Percentiles rank a stretch among this genome's conserved stretches.
Evolutionary conservation across 1,140 invertebrate genomes (phyloP).

Genomic region (Bombus terrestris): DNA sequence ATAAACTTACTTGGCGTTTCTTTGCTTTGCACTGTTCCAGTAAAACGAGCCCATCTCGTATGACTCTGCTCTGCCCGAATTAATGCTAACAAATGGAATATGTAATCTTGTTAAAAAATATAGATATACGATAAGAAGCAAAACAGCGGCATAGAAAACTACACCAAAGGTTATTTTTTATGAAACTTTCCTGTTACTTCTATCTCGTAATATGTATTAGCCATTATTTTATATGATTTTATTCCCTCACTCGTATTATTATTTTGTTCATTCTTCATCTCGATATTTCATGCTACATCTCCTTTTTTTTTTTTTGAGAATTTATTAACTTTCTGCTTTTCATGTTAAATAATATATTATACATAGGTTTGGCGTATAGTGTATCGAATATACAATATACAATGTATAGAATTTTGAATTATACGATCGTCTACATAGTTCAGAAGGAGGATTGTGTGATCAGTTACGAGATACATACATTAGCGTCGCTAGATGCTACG

Average conservation of each 20-base stretch:
- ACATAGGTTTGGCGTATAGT: not conserved
- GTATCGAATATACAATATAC: not conserved
- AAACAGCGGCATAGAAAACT: not conserved
- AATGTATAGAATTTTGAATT: conserved; percentile 8
- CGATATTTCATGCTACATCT: too few relatives aligned
- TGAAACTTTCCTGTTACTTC: not conserved
- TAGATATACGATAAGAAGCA: not conserved
- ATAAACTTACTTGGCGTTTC: not conserved
- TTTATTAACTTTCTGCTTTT: too few relatives aligned
- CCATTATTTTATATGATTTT: not conserved
- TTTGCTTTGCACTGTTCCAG: not conserved
- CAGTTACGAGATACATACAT: conserved; percentile 25
- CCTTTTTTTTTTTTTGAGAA: too few relatives aligned
- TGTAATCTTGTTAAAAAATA: not conserved
- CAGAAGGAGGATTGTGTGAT: not conserved
- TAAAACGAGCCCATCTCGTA: not conserved
- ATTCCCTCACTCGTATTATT: too few relatives aligned
- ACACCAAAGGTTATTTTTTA: not conserved
- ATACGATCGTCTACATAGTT: not conserved
- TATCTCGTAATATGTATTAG: too few relatives aligned
- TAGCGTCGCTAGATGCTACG: conserved; percentile 5
- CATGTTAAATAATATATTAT: too few relatives aligned
- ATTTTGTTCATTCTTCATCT: too few relatives aligned
- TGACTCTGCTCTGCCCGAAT: too few relatives aligned
- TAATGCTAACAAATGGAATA: not conserved